Evolutionary conservation across 1,140 invertebrate genomes (phyloP), one percentile per base, ranked within the genome.

Genomic region (Euschistus heros): DNA sequence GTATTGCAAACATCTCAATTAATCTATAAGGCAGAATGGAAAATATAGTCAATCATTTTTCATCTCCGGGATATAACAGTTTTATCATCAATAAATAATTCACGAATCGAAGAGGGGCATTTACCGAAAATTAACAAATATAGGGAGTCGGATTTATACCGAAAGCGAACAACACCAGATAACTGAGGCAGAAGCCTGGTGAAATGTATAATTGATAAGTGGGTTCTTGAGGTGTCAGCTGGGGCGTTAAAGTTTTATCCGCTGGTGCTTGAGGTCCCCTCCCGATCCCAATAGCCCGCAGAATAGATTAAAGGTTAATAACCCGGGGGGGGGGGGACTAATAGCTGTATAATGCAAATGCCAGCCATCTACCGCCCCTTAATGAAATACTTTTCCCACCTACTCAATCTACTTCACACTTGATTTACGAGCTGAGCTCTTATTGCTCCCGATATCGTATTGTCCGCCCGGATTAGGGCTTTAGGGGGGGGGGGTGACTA

Each of bases 231-330:
- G 54, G 18, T 17, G 24, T 57, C 54, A 57, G 54, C 18, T 57
- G 54, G 54, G 54, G 54, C 54, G 54, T 57, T 57, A 57, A 57
- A 57, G 18, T 57, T 57, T 57, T 57, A 57, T 57, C 15, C 22
- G 54, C 0, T 18, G 54, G 54, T 20, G 54, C 54, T 57, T 57
- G 54, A 57, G 54, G 54, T 57, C 22, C 24, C 26, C 22, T 22
- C 20, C 18, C 26, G 22, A 30, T 54, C 30, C 63, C 47, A 64
- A 64, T 64, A 64, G 26, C 63, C 63, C 63, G 54, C 63, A 64
- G 63, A 64, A 64, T 64, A 64, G 63, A 64, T 64, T 64, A 64
- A 64, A 64, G 52, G 63, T 64, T 64, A 64, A 64, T 64, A 64
- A 64, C 44, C 54, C 47, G 30, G 52, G 63, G 50, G 26, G 26